phyloP scores from a whole-genome alignment of 2,797 vertebrate species.

The Falco columbarius region DNA sequence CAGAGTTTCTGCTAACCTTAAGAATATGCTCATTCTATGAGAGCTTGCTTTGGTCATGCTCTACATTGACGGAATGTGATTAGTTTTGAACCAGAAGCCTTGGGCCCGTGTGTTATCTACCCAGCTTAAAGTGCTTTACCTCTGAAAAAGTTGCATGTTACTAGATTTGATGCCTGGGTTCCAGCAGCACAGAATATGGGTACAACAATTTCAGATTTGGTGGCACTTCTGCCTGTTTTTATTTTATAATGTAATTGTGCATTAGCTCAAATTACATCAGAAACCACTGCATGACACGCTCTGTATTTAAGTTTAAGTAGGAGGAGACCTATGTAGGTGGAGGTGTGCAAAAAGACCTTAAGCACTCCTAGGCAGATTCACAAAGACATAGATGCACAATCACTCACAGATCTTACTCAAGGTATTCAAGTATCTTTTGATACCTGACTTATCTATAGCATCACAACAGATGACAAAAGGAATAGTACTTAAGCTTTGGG shows the following conservation, averaged over 20 bases:
- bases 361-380: background rate
- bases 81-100: background rate
- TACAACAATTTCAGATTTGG: background rate
- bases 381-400: background rate
- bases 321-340: background rate
- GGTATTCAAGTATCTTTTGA: background rate
- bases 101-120: too few species aligned
- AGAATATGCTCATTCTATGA: background rate
- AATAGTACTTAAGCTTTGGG: background rate
- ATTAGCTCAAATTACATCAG: background rate
- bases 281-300: background rate
- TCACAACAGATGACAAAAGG: background rate
- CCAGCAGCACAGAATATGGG: background rate
- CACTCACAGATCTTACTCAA: background rate
- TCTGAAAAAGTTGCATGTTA: background rate
- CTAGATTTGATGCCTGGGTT: background rate
- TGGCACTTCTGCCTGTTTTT: background rate
- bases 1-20: background rate
- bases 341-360: background rate
- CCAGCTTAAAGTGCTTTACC: background rate
- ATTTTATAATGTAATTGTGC: background rate
- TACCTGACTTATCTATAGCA: background rate
- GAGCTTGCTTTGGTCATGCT: background rate
- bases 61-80: background rate
- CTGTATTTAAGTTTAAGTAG: background rate